Evolutionary conservation across 1,140 invertebrate species (phyloP).

Genomic region (Ditylenchus dipsaci): DNA sequence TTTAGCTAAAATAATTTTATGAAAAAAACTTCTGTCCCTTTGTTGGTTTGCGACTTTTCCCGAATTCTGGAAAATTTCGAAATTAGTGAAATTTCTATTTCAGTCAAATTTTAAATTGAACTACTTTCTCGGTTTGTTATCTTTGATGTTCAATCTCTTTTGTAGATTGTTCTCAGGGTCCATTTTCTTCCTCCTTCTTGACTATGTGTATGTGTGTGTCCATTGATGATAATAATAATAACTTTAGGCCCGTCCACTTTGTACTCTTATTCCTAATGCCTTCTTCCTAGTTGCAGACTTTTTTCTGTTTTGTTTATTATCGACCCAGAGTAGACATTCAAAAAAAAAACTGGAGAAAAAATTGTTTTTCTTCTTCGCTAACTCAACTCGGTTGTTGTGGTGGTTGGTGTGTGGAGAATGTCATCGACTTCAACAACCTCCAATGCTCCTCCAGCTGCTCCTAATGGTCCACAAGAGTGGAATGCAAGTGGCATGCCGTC

Average conservation of each 20-base stretch:
- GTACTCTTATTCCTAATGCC: constrained; percentile 2
- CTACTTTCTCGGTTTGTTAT: neutral
- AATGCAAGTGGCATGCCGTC: neutral
- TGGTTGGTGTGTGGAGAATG: neutral
- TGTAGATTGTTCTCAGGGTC: neutral
- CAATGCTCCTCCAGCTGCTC: neutral
- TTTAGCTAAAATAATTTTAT: no score
- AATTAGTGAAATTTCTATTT: no score
- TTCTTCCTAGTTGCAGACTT: neutral
- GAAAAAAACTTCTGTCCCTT: no score
- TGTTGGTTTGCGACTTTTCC: no score
- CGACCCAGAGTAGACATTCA: no score
- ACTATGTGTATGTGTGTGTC: neutral
- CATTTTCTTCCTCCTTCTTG: neutral
- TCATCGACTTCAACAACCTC: neutral
- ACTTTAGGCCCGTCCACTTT: constrained; percentile 5
- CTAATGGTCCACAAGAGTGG: neutral
- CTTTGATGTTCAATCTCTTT: neutral
- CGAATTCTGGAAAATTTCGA: no score
- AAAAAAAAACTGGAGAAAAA: no score
- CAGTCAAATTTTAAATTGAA: no score
- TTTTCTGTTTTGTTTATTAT: neutral
- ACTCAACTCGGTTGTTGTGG: neutral
- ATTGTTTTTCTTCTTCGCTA: no score
- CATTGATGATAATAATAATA: neutral